Percentiles rank a stretch among this genome's conserved stretches.
Evolutionary conservation across 2,113 vertebrate species (phyloP).

Genomic region (Xenus cinereus): DNA sequence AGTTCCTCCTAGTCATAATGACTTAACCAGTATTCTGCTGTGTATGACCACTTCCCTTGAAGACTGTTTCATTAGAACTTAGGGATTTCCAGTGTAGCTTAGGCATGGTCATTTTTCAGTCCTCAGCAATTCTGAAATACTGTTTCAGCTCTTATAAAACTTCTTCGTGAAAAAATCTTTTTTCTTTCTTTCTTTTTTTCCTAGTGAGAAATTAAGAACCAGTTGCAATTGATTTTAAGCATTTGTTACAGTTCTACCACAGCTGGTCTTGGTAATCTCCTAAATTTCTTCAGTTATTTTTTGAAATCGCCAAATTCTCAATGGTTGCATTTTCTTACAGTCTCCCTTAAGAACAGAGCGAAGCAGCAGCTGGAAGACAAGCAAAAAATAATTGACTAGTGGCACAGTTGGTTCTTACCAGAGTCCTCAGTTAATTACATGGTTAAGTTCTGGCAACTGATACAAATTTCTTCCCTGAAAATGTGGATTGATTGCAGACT

Average conservation of each 20-base stretch:
- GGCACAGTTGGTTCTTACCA: slow-evolving; percentile 72
- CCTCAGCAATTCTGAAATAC: neutral
- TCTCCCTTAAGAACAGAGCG: slow-evolving; percentile 28
- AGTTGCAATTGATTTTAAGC: neutral
- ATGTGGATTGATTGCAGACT: slow-evolving; percentile 69
- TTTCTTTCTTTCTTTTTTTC: neutral
- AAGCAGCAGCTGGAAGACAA: slow-evolving; percentile 67
- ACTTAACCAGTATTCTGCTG: neutral
- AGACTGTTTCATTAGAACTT: neutral
- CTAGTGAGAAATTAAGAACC: neutral
- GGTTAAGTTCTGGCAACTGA: slow-evolving; percentile 71
- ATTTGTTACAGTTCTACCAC: neutral
- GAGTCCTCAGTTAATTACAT: slow-evolving; percentile 70
- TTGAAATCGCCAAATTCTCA: slow-evolving; percentile 15
- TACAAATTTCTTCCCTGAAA: slow-evolving; percentile 71
- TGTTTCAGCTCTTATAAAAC: neutral
- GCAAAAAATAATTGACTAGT: slow-evolving; percentile 72
- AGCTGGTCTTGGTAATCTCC: neutral
- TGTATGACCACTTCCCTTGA: neutral
- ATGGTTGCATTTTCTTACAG: neutral
- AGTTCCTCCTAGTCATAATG: neutral
- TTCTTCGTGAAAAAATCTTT: neutral
- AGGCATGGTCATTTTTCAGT: neutral
- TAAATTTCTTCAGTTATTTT: neutral
- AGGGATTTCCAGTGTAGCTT: neutral